Evolutionary conservation across 2,113 vertebrate genomes (phyloP).

Genomic region (Trematocara variabile): DNA sequence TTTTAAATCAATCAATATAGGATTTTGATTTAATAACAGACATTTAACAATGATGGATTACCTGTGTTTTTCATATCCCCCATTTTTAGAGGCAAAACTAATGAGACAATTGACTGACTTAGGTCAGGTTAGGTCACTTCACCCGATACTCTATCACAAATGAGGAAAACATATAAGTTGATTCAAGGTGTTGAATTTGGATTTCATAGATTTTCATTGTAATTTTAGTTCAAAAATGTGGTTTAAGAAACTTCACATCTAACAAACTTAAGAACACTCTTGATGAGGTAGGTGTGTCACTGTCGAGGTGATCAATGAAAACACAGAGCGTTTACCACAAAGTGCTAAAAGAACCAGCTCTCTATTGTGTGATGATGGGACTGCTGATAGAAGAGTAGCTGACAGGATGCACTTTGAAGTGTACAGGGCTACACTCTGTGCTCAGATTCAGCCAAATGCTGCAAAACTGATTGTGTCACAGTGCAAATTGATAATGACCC

Average conservation of each 20-base stretch:
- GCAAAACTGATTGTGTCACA: neutral
- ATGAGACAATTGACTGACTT: neutral
- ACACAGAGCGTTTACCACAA: neutral
- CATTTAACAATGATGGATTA: neutral
- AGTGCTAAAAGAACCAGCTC: neutral
- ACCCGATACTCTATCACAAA: neutral
- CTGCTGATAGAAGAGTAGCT: neutral
- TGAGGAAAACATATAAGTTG: neutral
- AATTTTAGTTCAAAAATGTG: neutral
- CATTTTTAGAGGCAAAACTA: neutral
- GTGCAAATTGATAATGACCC: neutral
- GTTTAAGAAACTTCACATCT: neutral
- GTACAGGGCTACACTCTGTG: neutral
- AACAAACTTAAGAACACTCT: neutral
- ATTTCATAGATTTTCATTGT: rapidly evolving
- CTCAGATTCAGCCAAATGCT: neutral
- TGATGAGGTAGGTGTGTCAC: neutral
- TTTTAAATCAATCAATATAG: neutral
- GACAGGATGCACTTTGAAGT: neutral
- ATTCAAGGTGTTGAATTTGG: neutral
- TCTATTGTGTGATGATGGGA: neutral
- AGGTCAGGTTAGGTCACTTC: too few relatives aligned
- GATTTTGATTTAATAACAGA: neutral
- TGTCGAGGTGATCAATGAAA: neutral
- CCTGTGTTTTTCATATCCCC: neutral